These are phyloP conservation scores for Sarotherodon lohbergeri DNA, from an alignment of 2,113 vertebrate species.

Conservation along the genomic window DNA sequence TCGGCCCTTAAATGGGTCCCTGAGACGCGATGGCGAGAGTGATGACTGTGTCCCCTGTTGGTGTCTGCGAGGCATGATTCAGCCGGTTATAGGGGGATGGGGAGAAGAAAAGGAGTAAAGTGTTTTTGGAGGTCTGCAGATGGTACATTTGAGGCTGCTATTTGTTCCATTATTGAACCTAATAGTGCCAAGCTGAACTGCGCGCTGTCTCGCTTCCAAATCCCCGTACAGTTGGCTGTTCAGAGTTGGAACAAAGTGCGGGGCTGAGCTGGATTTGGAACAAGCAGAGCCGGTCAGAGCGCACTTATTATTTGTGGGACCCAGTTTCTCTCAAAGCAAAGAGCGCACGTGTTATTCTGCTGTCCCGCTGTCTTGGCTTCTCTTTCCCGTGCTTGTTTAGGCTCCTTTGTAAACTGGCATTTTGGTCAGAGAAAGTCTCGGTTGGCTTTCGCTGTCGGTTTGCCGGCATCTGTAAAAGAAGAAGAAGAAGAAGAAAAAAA, in stretches of 20 bases:
- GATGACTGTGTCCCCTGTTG: constrained; percentile 61
- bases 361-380: constrained; percentile 11
- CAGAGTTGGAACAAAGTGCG: constrained; percentile 41
- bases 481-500: background rate
- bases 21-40: constrained; percentile 44
- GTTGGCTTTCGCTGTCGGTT: background rate
- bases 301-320: constrained; percentile 11
- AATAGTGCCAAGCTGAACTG: constrained; percentile 48
- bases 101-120: constrained; percentile 36
- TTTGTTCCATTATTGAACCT: constrained; percentile 58
- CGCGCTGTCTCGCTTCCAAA: constrained; percentile 35
- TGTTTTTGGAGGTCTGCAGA: constrained; percentile 52
- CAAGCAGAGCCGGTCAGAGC: constrained; percentile 24
- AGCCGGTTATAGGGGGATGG: constrained; percentile 36
- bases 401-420: constrained; percentile 19
- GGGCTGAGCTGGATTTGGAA: constrained; percentile 38
- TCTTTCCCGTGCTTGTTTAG: background rate
- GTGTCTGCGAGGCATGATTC: constrained; percentile 58
- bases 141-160: constrained; percentile 50
- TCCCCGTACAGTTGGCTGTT: constrained; percentile 44
- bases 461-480: background rate
- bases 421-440: background rate
- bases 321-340: constrained; percentile 4
- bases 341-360: background rate
- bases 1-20: constrained; percentile 59